Percentiles rank a stretch among this genome's conserved stretches.
These are phyloP conservation scores for Drosophila erecta DNA, from an alignment of 1,140 invertebrate genomes.

Conservation along the genomic window DNA sequence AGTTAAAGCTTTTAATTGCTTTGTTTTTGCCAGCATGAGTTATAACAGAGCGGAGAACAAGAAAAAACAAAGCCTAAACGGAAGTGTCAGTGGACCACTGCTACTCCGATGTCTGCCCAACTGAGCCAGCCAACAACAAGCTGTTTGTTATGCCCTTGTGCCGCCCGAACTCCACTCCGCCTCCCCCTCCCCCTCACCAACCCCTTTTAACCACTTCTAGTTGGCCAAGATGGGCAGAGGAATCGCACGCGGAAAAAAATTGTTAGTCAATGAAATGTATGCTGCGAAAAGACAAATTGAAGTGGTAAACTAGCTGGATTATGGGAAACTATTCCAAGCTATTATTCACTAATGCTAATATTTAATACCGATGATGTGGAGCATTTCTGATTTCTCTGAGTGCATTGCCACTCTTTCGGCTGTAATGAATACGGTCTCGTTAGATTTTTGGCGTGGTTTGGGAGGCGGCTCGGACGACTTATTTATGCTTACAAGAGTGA, in stretches of 20 bases:
- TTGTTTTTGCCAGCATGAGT: slow-evolving; percentile 64
- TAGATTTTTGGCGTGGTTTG: slow-evolving; percentile 52
- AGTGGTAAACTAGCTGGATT: too few species aligned
- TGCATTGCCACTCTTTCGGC: slow-evolving; percentile 19
- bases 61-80: slow-evolving; percentile 74
- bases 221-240: slow-evolving; percentile 23
- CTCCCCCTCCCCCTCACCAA: not conserved
- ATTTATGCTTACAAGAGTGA: slow-evolving; percentile 67
- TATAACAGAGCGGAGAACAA: slow-evolving; percentile 28
- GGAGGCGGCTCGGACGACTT: slow-evolving; percentile 57
- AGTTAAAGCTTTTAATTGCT: slow-evolving; percentile 77
- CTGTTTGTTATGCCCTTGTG: slow-evolving; percentile 68
- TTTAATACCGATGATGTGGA: fast-evolving
- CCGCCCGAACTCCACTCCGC: slow-evolving; percentile 33
- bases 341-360: too few species aligned
- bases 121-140: slow-evolving; percentile 62
- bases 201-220: slow-evolving; percentile 22
- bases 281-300: too few species aligned
- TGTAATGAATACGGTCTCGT: slow-evolving; percentile 71
- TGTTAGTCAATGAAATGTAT: not conserved
- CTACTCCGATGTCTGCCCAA: slow-evolving; percentile 71
- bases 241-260: not conserved
- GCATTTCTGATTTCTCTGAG: not conserved
- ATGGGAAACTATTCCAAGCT: not conserved
- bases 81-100: slow-evolving; percentile 73